Evolutionary conservation across 2,888 invertebrate genomes (phyloP).

Genomic region (Tinea semifulvella): DNA sequence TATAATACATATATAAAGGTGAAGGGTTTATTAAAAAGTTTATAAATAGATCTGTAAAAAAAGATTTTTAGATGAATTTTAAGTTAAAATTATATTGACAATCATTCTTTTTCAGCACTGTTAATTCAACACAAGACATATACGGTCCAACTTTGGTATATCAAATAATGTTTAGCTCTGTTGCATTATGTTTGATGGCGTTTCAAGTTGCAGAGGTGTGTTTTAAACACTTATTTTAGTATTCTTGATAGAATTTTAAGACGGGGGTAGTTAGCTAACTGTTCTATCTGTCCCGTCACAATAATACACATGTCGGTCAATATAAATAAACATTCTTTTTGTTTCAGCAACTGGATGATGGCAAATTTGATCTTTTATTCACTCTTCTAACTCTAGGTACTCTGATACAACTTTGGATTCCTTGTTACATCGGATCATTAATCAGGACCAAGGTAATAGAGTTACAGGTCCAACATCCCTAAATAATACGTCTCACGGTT

Average conservation of each 20-base stretch:
- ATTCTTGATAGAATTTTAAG: no score
- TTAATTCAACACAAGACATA: slow-evolving; percentile 31
- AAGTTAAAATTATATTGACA: no score
- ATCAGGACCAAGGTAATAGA: slow-evolving; percentile 36
- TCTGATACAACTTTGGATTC: slow-evolving; percentile 40
- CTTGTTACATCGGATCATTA: slow-evolving; percentile 43
- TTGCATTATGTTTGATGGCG: slow-evolving; percentile 33
- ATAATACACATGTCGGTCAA: no score
- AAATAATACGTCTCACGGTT: no score
- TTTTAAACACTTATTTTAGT: no score
- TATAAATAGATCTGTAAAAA: no score
- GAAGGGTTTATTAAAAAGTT: no score
- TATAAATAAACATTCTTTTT: not conserved
- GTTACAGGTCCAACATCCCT: no score
- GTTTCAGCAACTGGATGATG: slow-evolving; percentile 34
- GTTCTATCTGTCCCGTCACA: no score
- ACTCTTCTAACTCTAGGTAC: slow-evolving; percentile 25
- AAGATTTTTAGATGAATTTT: no score
- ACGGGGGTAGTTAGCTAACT: no score
- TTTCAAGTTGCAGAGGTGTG: slow-evolving; percentile 42
- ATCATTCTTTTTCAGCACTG: slow-evolving; percentile 27
- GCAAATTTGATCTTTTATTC: slow-evolving; percentile 35
- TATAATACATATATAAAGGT: no score
- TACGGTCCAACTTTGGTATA: slow-evolving; percentile 38
- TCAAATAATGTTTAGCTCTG: slow-evolving; percentile 35